Base-by-base conservation (phyloP, 2,888 invertebrate species). In the Mythimna vitellina region DNA sequence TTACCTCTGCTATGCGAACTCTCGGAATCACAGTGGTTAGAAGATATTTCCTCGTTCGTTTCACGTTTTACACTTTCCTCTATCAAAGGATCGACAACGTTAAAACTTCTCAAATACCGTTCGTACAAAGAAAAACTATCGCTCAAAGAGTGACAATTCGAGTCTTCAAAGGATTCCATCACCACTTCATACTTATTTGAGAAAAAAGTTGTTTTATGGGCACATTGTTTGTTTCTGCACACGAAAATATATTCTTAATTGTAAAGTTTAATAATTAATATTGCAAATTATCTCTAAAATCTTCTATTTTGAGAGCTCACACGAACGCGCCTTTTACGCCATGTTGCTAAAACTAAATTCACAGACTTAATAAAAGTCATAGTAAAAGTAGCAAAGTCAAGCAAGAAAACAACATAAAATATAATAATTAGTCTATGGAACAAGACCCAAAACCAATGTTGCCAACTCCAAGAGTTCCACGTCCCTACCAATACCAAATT, bases 91-190 rank as follows among this genome's bases (percentile, higher is more conserved):
- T 93, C 89, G 65, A 92, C 94, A 66, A 95, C 93, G 86, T 93
- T 95, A 82, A 96, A 96, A 91, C 95, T 96, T 90, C 93, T 92
- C 91, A 96, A 90, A 84, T 95, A 96, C 58, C 95, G 92, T 79
- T 95, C 95, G 77, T 96, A 96, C 79, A 96, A 88, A 84, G 95
- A 95, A 90, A 96, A 94, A 89, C 93, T 95, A 89, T 95, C 94
- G 91, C 93, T 95, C 92, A 93, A 89, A 69, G 95, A 95, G 88
- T 92, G 93, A 90, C 94, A 93, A 91, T 95, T 95, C 73, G 96
- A 94, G 89, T 95, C 94, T 90, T 93, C 94, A 80, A 93, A 91
- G 88, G 95, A 93, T 94, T 95, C 96, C 96, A 96, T 96, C 88
- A 94, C 94, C 91, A 90, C 90, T 90, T 89, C 92, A 92, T 91